Evolutionary conservation across 2,797 vertebrate species (phyloP), one percentile per base, ranked within the genome.

Genomic region (Oreortyx pictus): DNA sequence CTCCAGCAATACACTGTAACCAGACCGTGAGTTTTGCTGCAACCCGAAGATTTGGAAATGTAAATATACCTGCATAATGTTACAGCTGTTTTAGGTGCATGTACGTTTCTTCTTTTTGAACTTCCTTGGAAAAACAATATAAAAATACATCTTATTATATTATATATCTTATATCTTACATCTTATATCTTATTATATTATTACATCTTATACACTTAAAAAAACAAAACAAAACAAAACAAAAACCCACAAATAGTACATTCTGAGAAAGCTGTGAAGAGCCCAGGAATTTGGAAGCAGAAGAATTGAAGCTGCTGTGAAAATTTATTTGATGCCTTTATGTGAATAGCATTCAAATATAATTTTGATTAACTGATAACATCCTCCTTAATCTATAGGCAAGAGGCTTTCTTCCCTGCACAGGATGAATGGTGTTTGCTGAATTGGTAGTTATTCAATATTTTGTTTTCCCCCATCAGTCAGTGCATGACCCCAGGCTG

Each of bases 401-500:
- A 89, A 61, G 82, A 77, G 14, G 1, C 46, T 88, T 90, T 60
- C 16, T 93, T 89, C 65, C 19, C 78, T 78, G 54, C 12, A 10
- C 27, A 88, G 93, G 72, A 64, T 89, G 54, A 75, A 87, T 90
- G 71, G 15, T 85, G 65, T 85, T 94, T 89, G 73, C 73, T 93
- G 90, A 94, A 83, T 74, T 90, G 84, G 86, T 92, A 78, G 72
- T 93, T 96, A 89, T 87, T 94, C 76, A 92, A 66, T 94, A 94
- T 96, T 92, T 96, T 95, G 91, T 94, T 95, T 90, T 93, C 67
- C 72, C n/a, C 82, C 86, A 93, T 94, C 86, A 94, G 75, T 96
- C 93, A 96, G 59, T 92, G 86, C 75, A 87, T 90, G 90, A 95
- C 96, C 95, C 37, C 82, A 92, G 95, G 96, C 94, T 92, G 94